Base-by-base conservation (phyloP, 2,113 vertebrate genomes). In the Lepidothrix coronata region DNA sequence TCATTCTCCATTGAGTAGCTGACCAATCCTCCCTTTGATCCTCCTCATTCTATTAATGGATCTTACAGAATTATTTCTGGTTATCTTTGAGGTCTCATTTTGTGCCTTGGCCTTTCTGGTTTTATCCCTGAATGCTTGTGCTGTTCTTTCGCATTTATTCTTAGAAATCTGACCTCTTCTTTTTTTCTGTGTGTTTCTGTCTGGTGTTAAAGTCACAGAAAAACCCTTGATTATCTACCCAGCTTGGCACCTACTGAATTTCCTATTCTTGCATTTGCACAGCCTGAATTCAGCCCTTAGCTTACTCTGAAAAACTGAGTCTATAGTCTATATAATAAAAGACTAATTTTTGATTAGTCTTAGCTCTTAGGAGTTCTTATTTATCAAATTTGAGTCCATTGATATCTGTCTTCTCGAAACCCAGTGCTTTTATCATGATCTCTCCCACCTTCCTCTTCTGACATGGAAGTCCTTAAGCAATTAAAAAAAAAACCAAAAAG, bases 81-180 rank as follows among this genome's bases (percentile, higher is more conserved):
- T 95, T 95, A 92, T 95, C 91, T 95, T 44, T 93, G 94, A 92
- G 94, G 94, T 95, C 91, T 91, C 39, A 52, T 95, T 95, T 93
- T 89, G 23, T 91, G 80, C 35, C 80, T 93, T 5, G 1, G 73
- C 70, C 57, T 81, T 95, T 95, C 80, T 92, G 65, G 33, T 81
- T 95, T 93, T 72, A 84, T 71, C 68, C 76, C 76, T 86, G 39
- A 89, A 81, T 81, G 27, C 23, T 84, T 71, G 16, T 58, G 77
- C 46, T 89, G 21, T 66, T 92, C 75, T 82, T 92, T 65, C 61
- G 57, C 30, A 84, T 81, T 87, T 92, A 71, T 91, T 84, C 86
- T 81, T 86, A 74, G 76, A 92, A 95, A 92, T 74, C 10, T 84
- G 79, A 86, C 86, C 31, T 68, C 73, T 44, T 85, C 49, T 72